These are phyloP conservation scores for Euborellia annulipes DNA, from an alignment of 1,140 invertebrate species.

Conservation along the genomic window DNA sequence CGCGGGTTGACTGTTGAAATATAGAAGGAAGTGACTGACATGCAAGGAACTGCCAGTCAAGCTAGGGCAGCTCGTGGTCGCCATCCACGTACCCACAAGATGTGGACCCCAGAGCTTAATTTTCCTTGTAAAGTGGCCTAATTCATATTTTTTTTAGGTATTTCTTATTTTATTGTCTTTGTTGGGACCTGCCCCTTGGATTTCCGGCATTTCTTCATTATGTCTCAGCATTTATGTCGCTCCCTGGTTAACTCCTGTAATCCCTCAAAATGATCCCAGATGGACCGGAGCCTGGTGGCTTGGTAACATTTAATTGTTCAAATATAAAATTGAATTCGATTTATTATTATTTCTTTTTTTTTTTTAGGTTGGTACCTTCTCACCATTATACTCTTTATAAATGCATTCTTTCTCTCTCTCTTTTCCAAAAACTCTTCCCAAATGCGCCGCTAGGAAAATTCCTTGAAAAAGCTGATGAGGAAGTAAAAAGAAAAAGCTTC, in stretches of 20 bases:
- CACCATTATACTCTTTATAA: conserved; percentile 33
- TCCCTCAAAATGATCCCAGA: conserved; percentile 47
- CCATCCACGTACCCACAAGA: no score
- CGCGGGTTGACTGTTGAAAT: no score
- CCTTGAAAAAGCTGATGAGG: conserved; percentile 13
- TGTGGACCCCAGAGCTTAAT: no score
- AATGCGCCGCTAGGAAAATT: conserved; percentile 28
- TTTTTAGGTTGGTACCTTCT: conserved; percentile 43
- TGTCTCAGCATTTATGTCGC: conserved; percentile 52
- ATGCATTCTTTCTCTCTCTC: conserved; percentile 34
- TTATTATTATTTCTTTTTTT: no score
- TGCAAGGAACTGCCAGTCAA: no score
- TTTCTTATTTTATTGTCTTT: conserved; percentile 52
- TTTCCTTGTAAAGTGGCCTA: no score
- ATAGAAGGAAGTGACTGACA: no score
- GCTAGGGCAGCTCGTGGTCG: no score
- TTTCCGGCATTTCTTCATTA: conserved; percentile 50
- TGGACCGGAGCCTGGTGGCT: conserved; percentile 70
- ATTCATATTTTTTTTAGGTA: no score
- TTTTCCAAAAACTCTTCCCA: conserved; percentile 39
- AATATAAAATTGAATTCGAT: no score
- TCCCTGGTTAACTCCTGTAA: conserved; percentile 48
- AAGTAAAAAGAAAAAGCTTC: conserved; percentile 10
- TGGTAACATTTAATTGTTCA: conserved; percentile 28
- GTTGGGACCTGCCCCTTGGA: conserved; percentile 52